phyloP scores from a whole-genome alignment of 2,888 invertebrate species.

The Habrosyne pyritoides region DNA sequence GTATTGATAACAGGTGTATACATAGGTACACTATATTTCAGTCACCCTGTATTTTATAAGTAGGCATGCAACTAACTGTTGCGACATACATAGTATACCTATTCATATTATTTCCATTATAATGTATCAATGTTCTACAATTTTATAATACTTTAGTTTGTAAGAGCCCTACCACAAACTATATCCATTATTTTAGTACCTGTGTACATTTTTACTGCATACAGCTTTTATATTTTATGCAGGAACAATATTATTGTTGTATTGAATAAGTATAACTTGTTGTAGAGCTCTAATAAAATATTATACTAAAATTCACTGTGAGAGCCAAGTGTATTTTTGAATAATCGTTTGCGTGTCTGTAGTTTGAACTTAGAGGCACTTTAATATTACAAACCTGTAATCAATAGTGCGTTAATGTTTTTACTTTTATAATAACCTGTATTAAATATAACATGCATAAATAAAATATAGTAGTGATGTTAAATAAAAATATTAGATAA shows the following conservation, averaged over 20 bases:
- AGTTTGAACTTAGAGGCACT: background rate
- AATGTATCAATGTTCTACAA: background rate
- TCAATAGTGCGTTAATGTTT: background rate
- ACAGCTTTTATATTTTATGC: background rate
- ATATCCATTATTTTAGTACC: background rate
- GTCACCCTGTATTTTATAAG: constrained; percentile 22
- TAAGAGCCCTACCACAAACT: background rate
- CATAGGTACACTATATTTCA: constrained; percentile 19
- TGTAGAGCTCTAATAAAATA: background rate
- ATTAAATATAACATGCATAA: constrained; percentile 1
- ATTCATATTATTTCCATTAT: constrained; percentile 5
- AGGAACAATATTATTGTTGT: background rate
- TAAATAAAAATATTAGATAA: background rate
- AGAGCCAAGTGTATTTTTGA: background rate
- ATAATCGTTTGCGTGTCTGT: background rate
- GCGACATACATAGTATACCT: constrained; percentile 1
- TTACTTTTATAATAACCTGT: background rate
- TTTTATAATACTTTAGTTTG: constrained; percentile 1
- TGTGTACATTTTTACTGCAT: background rate
- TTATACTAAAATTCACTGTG: background rate
- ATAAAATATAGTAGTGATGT: background rate
- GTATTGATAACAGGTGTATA: constrained; percentile 3
- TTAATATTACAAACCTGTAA: background rate
- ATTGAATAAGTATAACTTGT: background rate
- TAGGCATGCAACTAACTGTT: constrained; percentile 15